Percentiles rank a stretch among this genome's conserved stretches.
phyloP scores from a whole-genome alignment of 2,888 invertebrate species.

The Dorcus parallelipipedus region DNA sequence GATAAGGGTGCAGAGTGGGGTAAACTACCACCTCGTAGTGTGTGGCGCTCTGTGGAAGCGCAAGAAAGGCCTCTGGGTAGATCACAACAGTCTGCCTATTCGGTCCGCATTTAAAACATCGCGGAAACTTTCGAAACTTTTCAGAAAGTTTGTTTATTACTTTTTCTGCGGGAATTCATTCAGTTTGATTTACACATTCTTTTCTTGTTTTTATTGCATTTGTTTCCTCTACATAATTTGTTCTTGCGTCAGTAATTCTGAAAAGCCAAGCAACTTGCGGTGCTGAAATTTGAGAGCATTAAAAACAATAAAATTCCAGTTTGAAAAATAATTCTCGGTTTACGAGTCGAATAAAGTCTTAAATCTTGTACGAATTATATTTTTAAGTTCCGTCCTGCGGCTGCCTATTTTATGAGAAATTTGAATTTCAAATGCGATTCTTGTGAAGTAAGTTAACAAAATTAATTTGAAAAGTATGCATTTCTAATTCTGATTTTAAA shows the following conservation, averaged over 20 bases:
- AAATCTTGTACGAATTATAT: too few species aligned
- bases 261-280: too few species aligned
- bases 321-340: too few species aligned
- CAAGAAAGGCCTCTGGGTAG: conserved; percentile 18
- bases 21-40: conserved; percentile 15
- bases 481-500: too few species aligned
- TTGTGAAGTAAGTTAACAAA: too few species aligned
- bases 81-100: conserved; percentile 17
- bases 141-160: neutral
- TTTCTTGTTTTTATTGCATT: neutral
- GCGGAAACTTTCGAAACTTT: conserved; percentile 17
- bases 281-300: too few species aligned
- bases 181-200: neutral
- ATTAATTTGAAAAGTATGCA: too few species aligned
- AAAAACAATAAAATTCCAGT: too few species aligned
- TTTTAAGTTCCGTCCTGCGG: too few species aligned
- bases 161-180: neutral
- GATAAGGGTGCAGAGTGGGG: conserved; percentile 24
- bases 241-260: neutral
- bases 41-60: conserved; percentile 16
- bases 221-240: neutral
- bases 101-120: conserved; percentile 20
- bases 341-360: too few species aligned
- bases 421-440: too few species aligned
- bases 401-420: too few species aligned